A percentile compares a stretch with the other conserved stretches of the same genome.
These are phyloP conservation scores for Panthera uncia DNA, from an alignment of 2,113 vertebrate species.

Conservation along the genomic window DNA sequence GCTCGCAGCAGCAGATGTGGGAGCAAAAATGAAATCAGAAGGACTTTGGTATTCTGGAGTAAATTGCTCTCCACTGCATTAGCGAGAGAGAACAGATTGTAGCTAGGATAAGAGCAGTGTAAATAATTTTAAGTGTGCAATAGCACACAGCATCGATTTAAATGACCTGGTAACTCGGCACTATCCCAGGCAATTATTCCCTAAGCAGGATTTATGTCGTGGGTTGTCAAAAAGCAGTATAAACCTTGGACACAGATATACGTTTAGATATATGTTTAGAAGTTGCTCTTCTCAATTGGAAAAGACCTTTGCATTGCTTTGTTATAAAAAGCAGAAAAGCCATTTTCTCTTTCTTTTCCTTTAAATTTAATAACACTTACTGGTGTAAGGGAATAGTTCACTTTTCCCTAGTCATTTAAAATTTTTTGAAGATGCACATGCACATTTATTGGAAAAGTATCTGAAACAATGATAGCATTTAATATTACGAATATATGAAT, in stretches of 20 bases:
- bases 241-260: slow-evolving; percentile 62
- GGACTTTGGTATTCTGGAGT: slow-evolving; percentile 69
- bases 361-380: slow-evolving; percentile 57
- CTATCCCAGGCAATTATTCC: slow-evolving; percentile 71
- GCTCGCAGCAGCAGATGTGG: slow-evolving; percentile 66
- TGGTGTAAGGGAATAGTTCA: slow-evolving; percentile 64
- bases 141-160: slow-evolving; percentile 74
- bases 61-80: slow-evolving; percentile 73
- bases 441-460: slow-evolving; percentile 64
- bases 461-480: slow-evolving; percentile 40
- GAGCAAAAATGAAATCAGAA: slow-evolving; percentile 75
- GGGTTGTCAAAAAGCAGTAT: slow-evolving; percentile 76
- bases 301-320: slow-evolving; percentile 66
- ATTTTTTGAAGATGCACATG: slow-evolving; percentile 24
- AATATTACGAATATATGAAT: slow-evolving; percentile 30
- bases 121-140: slow-evolving; percentile 82
- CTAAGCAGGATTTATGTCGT: slow-evolving; percentile 77
- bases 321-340: slow-evolving; percentile 67
- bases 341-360: slow-evolving; percentile 31
- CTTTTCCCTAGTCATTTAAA: slow-evolving; percentile 57
- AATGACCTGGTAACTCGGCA: slow-evolving; percentile 80
- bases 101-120: slow-evolving; percentile 77
- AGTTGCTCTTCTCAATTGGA: slow-evolving; percentile 61
- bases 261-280: slow-evolving; percentile 65
- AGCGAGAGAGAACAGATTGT: slow-evolving; percentile 77